Base-by-base conservation (phyloP, 2,888 invertebrate species). In the Thera britannica region DNA sequence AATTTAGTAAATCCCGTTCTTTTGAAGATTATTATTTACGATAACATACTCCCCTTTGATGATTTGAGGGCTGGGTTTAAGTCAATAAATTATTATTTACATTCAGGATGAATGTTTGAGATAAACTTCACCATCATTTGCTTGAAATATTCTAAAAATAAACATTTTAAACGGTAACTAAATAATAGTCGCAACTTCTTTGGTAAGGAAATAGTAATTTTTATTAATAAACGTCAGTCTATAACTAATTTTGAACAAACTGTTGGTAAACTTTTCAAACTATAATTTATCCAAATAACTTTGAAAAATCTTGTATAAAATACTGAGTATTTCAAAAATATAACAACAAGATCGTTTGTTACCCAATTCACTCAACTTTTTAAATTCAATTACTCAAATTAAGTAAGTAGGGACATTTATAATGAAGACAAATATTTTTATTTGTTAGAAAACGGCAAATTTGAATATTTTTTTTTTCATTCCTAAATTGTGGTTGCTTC, bases 1-100 rank as follows among this genome's bases (percentile, higher is more conserved):
- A 71, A 68, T 73, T 79, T 73, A 72, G 72, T 75, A 79, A 81
- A 82, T 79, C 78, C 77, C 79, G 75, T 79, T 76, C 81, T 81
- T 83, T 85, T 83, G 83, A 83, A 85, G 84, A 82, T 85, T 84
- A 81, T 80, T 81, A 78, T 80, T 77, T 75, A 73, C 72, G 76
- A 80, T 79, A 58, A 67, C 55, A 34, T 54, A 34, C 35, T 44
- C 12, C 41, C 65, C 36, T 69, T 65, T 65, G 59, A 59, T 58
- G 69, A 38, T 49, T 58, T 58, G 11, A 44, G 51, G 5, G 9
- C 55, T 35, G 44, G 51, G 38, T 68, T 61, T 5, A 65, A 62
- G 55, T 62, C 59, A 65, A 46, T 38, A 58, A 56, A 38, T 6
- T 38, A 6, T 38, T 44, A 7, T 7, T 62, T 12, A 52, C 49